phyloP scores from a whole-genome alignment of 2,888 invertebrate genomes.

The Microdon myrmicae region DNA sequence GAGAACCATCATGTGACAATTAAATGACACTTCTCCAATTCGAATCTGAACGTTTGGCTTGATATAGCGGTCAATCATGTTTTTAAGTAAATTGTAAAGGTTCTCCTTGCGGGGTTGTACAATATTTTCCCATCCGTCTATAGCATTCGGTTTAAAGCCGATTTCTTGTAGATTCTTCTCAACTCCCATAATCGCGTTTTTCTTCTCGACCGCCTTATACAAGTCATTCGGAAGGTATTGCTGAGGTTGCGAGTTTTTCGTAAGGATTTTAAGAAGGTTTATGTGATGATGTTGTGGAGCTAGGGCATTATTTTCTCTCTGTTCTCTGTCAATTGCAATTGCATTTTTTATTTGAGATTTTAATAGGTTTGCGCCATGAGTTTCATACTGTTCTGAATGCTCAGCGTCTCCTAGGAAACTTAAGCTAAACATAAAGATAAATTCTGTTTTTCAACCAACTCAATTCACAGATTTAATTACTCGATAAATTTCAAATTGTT shows the following conservation, averaged over 20 bases:
- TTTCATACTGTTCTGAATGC: conserved; percentile 12
- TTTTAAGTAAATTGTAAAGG: conserved; percentile 55
- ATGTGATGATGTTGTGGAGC: background rate
- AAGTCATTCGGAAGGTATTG: no score
- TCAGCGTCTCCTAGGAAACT: conserved; percentile 26
- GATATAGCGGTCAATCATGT: conserved; percentile 54
- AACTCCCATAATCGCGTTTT: no score
- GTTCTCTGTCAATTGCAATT: no score
- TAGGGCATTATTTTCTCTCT: conserved; percentile 5
- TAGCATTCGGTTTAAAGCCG: conserved; percentile 53
- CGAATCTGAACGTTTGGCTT: conserved; percentile 56
- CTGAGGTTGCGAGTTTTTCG: background rate
- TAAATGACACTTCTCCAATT: conserved; percentile 55
- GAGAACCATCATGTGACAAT: conserved; percentile 62
- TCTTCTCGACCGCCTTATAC: no score
- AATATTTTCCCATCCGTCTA: conserved; percentile 55
- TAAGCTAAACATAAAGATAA: no score
- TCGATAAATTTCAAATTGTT: conserved; percentile 34
- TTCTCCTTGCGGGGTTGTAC: conserved; percentile 54
- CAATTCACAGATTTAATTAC: conserved; percentile 16
- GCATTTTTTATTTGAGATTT: no score
- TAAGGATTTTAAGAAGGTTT: background rate
- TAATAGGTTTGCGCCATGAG: no score
- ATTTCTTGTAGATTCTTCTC: conserved; percentile 44
- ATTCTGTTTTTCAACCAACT: no score